phyloP scores from a whole-genome alignment of 2,113 vertebrate genomes.

The Nematolebias whitei region DNA sequence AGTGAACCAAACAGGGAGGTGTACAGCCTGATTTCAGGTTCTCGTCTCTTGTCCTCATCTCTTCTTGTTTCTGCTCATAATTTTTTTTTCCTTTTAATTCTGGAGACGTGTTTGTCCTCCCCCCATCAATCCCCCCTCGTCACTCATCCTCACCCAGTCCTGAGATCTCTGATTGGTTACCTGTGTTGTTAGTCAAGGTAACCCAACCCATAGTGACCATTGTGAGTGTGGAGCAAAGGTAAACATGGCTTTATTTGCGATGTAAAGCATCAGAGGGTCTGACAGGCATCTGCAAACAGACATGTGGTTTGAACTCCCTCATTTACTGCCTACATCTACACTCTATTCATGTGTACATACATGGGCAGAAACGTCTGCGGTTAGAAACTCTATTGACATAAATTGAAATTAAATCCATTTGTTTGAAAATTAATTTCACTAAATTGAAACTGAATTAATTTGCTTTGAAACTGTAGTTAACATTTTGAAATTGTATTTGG shows the following conservation, averaged over 20 bases:
- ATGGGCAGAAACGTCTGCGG: too few relatives aligned
- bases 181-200: constrained; percentile 77
- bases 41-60: too few relatives aligned
- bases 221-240: constrained; percentile 70
- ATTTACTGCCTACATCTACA: background rate
- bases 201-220: constrained; percentile 76
- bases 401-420: too few relatives aligned
- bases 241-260: constrained; percentile 78
- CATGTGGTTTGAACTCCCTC: background rate
- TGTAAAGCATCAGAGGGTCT: constrained; percentile 66
- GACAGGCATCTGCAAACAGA: constrained; percentile 50
- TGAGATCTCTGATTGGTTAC: constrained; percentile 69
- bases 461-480: too few relatives aligned
- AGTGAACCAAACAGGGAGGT: constrained; percentile 4
- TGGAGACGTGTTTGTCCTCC: constrained; percentile 23
- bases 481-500: too few relatives aligned
- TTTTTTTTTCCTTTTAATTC: constrained; percentile 23
- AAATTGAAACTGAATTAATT: too few relatives aligned
- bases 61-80: constrained; percentile 64
- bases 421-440: too few relatives aligned
- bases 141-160: constrained; percentile 6
- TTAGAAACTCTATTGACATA: too few relatives aligned
- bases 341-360: too few relatives aligned
- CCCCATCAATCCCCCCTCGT: too few relatives aligned
- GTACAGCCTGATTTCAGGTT: constrained; percentile 15